phyloP scores from a whole-genome alignment of 2,888 invertebrate species.

The Autographa pulchrina region DNA sequence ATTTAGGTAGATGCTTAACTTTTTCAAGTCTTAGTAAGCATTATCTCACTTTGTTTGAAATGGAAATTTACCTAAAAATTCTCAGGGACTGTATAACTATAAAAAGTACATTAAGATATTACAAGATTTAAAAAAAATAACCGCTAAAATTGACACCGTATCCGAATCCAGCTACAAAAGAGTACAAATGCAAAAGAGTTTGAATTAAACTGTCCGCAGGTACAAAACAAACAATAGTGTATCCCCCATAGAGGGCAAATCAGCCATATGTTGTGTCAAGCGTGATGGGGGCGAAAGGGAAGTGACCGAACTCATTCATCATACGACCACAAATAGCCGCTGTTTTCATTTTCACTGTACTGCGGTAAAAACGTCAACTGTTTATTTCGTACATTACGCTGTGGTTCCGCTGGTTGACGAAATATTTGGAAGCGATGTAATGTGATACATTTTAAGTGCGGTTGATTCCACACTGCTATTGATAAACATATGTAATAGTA shows the following conservation, averaged over 20 bases:
- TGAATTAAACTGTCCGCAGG: constrained; percentile 34
- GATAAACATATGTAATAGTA: too few relatives aligned
- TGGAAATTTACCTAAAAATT: too few relatives aligned
- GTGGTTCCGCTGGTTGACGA: constrained; percentile 46
- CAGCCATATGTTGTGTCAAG: constrained; percentile 84
- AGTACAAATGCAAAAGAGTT: constrained; percentile 9
- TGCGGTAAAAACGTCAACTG: constrained; percentile 67
- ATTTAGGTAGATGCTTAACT: too few relatives aligned
- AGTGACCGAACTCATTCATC: constrained; percentile 84
- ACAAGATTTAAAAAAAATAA: too few relatives aligned
- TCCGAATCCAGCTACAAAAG: neutral
- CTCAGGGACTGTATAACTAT: too few relatives aligned
- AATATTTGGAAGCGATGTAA: neutral
- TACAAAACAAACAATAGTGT: constrained; percentile 77
- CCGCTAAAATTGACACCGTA: neutral
- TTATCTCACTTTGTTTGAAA: too few relatives aligned
- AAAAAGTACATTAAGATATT: neutral
- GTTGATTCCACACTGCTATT: too few relatives aligned
- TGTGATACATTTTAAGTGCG: too few relatives aligned
- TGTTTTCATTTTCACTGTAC: constrained; percentile 77
- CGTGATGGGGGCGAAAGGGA: constrained; percentile 76
- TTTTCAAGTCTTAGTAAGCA: too few relatives aligned
- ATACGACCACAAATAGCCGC: constrained; percentile 76
- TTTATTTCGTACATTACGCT: constrained; percentile 20
- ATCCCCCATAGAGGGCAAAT: constrained; percentile 72